These are phyloP conservation scores for Amblyjoppa fuscipennis DNA, from an alignment of 2,888 invertebrate genomes.

Conservation along the genomic window DNA sequence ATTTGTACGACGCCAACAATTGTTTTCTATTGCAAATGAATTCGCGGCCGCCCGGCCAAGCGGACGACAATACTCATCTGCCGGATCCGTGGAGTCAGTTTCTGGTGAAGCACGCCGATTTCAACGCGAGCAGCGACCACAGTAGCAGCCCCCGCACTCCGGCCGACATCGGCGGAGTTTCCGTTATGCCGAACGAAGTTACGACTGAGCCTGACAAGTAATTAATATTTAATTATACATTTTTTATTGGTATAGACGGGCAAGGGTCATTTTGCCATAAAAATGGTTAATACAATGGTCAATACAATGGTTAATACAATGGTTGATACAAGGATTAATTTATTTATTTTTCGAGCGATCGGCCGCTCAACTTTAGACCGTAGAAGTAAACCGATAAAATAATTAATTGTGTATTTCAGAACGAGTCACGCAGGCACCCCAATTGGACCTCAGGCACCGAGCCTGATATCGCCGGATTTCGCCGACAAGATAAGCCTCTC, in stretches of 20 bases:
- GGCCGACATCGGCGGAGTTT: conserved; percentile 86
- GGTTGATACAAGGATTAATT: no score
- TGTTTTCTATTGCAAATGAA: conserved; percentile 97
- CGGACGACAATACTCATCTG: conserved; percentile 86
- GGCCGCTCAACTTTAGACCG: no score
- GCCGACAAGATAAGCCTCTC: conserved; percentile 79
- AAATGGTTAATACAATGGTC: no score
- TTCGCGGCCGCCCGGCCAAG: conserved; percentile 89
- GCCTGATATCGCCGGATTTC: conserved; percentile 78
- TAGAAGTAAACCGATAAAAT: no score
- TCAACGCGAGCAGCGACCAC: conserved; percentile 84
- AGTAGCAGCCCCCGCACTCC: conserved; percentile 87
- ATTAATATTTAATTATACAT: not conserved
- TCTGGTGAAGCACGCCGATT: conserved; percentile 87
- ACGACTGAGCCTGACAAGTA: conserved; percentile 82
- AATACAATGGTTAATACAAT: no score
- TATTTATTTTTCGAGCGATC: no score
- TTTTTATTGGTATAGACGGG: no score
- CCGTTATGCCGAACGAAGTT: conserved; percentile 84
- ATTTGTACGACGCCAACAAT: conserved; percentile 93
- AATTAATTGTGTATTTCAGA: conserved; percentile 68
- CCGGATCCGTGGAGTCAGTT: conserved; percentile 95
- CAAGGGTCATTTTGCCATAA: no score
- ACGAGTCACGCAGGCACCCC: conserved; percentile 83
- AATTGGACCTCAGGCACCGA: conserved; percentile 77